Base-by-base conservation (phyloP, 2,888 invertebrate species). In the Trichopoda pennipes region DNA sequence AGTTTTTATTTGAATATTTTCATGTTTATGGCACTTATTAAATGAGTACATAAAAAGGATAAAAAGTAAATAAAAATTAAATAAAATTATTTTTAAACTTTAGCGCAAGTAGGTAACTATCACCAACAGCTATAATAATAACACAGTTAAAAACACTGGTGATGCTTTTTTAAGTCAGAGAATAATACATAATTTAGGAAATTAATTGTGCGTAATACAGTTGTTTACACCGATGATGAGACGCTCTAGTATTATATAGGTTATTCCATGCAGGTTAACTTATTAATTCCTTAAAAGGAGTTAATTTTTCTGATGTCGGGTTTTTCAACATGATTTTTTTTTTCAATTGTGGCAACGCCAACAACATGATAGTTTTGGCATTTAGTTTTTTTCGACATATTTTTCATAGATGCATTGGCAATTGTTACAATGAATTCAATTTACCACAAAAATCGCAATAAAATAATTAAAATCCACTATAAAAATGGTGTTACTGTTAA, bases 31-130 rank as follows among this genome's bases (percentile, higher is more conserved):
- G 87, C 87, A 88, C 89, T 88, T 87, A 87, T 88, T 87, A 90
- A 90, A 90, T 89, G 89, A 89, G 86, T 87, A 1, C 14, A n/a
- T 44, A 14, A 44, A 44, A 44, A 44, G 16, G 38, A 38, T 12
- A 44, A 44, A 16, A n/a, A 16, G 44, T 44, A 88, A 89, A 78
- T 64, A 60, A 66, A 68, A 58, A 66, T 49, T 28, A 58, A 70
- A 58, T 88, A 88, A 88, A 90, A 90, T 90, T 90, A 89, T 90
- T 89, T 89, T 90, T 88, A 86, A 88, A 89, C 90, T 89, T 88
- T 87, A 88, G 87, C 83, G 79, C 80, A 81, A 80, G 69, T 80
- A 79, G 83, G 83, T 85, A 53, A 80, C 74, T 77, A 76, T 60
- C 47, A 75, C 85, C 86, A 87, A 42, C 28, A 28, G n/a, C n/a